Base-by-base conservation (phyloP, 2,797 vertebrate genomes). In the Neostethus bicornis region DNA sequence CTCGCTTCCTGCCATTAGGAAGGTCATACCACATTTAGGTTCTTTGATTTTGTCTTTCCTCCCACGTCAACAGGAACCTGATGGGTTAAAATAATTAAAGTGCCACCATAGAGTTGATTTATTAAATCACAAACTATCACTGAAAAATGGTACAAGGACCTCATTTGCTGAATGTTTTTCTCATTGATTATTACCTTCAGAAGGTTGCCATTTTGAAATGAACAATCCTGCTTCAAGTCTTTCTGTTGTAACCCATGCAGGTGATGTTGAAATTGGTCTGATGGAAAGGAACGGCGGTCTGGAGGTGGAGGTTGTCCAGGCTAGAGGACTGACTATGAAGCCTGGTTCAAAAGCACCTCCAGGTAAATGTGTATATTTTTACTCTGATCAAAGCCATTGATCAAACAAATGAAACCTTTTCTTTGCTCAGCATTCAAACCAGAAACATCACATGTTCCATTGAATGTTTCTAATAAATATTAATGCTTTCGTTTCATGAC, bases 261-360 rank as follows among this genome's bases (percentile, higher is more conserved):
- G 97, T 49, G 97, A 99, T 0, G 92, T 99, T 69, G 96, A 99
- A 85, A 96, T 99, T 1, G 96, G 96, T 9, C 86, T 99, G 70
- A 91, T 94, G 88, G 96, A 98, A 70, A 92, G 96, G 68, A 99
- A 96, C 0, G 96, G 96, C 1, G 94, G 95, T 68, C 91, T 99
- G 46, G 96, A 99, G 90, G 96, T 99, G 79, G 96, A 99, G 85
- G 96, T 99, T 29, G 94, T 98, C 75, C 96, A 99, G 87, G 97
- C 96, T 44, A 90, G 96, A 82, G 95, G 96, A 73, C 90, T 99
- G 84, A 99, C 94, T 12, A 93, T 96, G 74, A 99, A 97, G 69
- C 93, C 94, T 0, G 96, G 96, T 38, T 98, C 96, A 50, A 99
- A 97, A 90, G 94, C 93, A 48, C 94, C 96, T 70, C 97, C 96